Evolutionary conservation across 2,113 vertebrate genomes (phyloP).

Genomic region (Murina feae): DNA sequence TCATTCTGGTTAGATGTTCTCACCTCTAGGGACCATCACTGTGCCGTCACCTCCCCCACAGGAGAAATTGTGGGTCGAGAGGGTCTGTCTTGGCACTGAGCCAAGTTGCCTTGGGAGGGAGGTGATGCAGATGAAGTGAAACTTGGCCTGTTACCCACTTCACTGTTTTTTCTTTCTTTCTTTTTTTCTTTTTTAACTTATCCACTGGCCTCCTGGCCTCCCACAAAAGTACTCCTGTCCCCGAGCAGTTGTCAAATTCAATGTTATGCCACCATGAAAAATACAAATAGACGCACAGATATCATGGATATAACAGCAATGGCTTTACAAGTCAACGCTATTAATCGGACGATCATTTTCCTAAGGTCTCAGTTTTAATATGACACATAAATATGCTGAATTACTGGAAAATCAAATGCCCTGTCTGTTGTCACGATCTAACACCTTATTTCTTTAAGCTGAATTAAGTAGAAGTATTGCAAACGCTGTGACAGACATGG

Average conservation of each 20-base stretch:
- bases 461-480: slow-evolving; percentile 38
- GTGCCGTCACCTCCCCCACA: fast-evolving
- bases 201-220: background rate
- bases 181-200: background rate
- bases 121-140: background rate
- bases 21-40: no score
- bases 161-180: background rate
- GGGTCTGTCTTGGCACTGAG: background rate
- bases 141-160: background rate
- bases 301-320: background rate
- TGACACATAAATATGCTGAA: slow-evolving; percentile 4
- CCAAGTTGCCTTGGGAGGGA: background rate
- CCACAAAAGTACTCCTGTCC: background rate
- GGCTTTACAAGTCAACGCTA: background rate
- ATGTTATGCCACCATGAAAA: background rate
- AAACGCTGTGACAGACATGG: background rate
- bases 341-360: background rate
- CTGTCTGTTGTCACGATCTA: background rate
- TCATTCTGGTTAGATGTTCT: no score
- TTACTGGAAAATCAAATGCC: slow-evolving; percentile 30
- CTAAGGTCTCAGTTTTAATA: background rate
- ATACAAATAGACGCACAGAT: background rate
- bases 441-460: slow-evolving; percentile 27
- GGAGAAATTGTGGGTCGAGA: fast-evolving
- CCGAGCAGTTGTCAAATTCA: background rate